These are phyloP conservation scores for Eupelmus urozonus DNA, from an alignment of 2,888 invertebrate species.

Conservation along the genomic window DNA sequence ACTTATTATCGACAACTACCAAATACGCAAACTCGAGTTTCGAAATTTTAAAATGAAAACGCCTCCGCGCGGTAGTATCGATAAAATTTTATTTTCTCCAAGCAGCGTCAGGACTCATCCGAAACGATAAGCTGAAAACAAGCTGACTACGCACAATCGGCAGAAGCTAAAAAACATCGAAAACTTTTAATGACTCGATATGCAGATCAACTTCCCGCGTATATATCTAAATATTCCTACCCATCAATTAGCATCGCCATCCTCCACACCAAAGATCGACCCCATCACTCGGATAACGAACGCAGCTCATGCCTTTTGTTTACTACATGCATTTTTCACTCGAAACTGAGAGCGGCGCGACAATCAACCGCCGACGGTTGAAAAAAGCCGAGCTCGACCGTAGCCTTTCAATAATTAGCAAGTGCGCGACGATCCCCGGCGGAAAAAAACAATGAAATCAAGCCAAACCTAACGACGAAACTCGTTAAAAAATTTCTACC, in stretches of 20 bases:
- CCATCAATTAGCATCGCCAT: constrained; percentile 26
- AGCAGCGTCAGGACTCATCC: background rate
- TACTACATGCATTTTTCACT: background rate
- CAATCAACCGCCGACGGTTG: background rate
- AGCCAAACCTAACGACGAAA: constrained; percentile 25
- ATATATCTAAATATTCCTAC: constrained; percentile 40
- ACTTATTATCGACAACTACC: no score
- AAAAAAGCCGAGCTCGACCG: background rate
- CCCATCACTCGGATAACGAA: background rate
- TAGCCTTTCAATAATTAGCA: constrained; percentile 21
- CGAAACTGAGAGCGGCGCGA: background rate
- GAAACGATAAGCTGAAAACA: constrained; percentile 12
- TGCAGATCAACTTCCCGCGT: constrained; percentile 15
- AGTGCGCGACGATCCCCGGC: background rate
- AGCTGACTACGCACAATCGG: background rate
- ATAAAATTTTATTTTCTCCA: constrained; percentile 20
- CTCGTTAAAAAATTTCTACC: constrained; percentile 35
- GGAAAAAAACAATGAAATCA: background rate
- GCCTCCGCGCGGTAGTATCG: background rate
- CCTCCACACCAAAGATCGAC: background rate
- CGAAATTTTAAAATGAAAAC: no score
- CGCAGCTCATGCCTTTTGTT: background rate
- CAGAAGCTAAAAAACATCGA: constrained; percentile 5
- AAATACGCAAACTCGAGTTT: no score
- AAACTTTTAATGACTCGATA: constrained; percentile 40